A percentile compares a stretch with the other conserved stretches of the same genome.
These are phyloP conservation scores for Osedax frankpressi DNA, from an alignment of 2,888 invertebrate species.

Conservation along the genomic window DNA sequence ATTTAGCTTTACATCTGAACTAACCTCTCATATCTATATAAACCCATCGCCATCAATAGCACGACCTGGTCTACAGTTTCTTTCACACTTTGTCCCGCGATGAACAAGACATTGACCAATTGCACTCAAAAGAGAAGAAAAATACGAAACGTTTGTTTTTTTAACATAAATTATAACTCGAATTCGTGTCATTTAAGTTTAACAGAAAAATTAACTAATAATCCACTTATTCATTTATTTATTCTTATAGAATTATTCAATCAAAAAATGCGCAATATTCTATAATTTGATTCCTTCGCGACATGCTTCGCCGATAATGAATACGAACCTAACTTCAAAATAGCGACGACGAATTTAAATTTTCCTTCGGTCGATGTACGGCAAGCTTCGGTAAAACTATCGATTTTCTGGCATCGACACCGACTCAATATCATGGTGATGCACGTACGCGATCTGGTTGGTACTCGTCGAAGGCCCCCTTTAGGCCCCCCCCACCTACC, in stretches of 20 bases:
- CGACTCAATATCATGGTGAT: conserved; percentile 69
- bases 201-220: not conserved
- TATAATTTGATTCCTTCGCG: too few relatives aligned
- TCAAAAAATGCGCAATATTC: too few relatives aligned
- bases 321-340: too few relatives aligned
- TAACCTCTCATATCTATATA: conserved; percentile 57
- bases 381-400: too few relatives aligned
- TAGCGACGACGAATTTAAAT: too few relatives aligned
- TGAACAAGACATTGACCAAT: conserved; percentile 59
- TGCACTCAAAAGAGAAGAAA: conserved; percentile 28
- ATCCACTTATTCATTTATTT: too few relatives aligned
- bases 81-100: conserved; percentile 89
- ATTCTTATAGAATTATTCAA: too few relatives aligned
- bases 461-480: conserved; percentile 38
- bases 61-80: conserved; percentile 89
- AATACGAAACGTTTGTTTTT: too few relatives aligned
- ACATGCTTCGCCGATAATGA: too few relatives aligned
- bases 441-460: conserved; percentile 72
- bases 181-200: not conserved
- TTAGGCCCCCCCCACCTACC: too few relatives aligned
- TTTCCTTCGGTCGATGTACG: too few relatives aligned
- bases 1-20: conserved; percentile 76
- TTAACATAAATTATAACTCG: not conserved
- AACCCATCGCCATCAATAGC: conserved; percentile 49
- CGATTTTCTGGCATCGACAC: conserved; percentile 60